Base-by-base conservation (phyloP, 2,797 vertebrate genomes). In the Lateolabrax maculatus region DNA sequence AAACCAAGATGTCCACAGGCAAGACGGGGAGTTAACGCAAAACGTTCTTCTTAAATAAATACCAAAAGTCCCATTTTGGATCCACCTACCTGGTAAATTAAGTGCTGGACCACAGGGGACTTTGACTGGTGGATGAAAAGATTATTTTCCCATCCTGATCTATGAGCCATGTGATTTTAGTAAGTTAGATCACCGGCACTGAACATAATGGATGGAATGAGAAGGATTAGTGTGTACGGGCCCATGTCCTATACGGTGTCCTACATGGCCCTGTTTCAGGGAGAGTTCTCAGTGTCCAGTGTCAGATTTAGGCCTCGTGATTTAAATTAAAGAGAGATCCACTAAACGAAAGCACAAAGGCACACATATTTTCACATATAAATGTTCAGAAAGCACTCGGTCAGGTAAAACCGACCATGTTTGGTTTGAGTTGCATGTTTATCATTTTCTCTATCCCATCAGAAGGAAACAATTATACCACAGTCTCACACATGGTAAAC, bases 221-320 rank as follows among this genome's bases (percentile, higher is more conserved):
- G 18, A 66, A 65, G 79, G 51, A 84, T 88, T 75, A 84, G 41
- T n/a, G 13, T 29, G 34, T 43, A 46, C 6, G 25, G 19, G 37
- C 27, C 0, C 13, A 1, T 43, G 37, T 71, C 49, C 46, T 75
- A 34, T 48, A 27, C 49, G 16, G 10, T 62, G 67, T 74, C 55
- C 77, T 15, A 53, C 31, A 27, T 46, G 39, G 16, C 64, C 36
- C 13, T 18, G 25, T 36, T 68, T 71, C 34, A 72, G 15, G 41
- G 18, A 8, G 4, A 3, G 39, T 21, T 43, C 19, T 43, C 25
- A 46, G 1, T 29, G 8, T 55, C 64, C 23, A 48, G 31, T 44
- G 39, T 57, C 25, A 19, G 9, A 10, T 41, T 39, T 52, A 37
- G 1, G 5, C 37, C 16, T 21, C 9, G 12, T 37, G n/a, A 23